Conservation (phyloP, 2,888 invertebrate species). For the Notocelia uddmanniana region DNA sequence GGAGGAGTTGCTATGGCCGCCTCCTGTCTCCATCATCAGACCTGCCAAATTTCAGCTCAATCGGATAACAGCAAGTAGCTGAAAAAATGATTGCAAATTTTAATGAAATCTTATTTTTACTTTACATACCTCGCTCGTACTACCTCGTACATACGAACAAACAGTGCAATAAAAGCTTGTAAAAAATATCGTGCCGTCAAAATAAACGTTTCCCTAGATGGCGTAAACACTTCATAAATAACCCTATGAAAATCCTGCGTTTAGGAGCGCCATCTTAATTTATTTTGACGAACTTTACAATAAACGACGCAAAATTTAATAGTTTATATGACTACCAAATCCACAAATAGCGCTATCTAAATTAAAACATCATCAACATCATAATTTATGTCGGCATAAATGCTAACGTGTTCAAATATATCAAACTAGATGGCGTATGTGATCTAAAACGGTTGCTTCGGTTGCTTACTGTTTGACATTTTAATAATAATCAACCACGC, state of each 20-base stretch:
- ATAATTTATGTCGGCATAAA: constrained; percentile 6
- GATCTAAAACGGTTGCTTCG: constrained; percentile 58
- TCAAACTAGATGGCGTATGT: constrained; percentile 65
- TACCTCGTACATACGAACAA: too few species aligned
- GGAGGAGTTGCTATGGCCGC: too few species aligned
- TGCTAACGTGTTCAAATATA: constrained; percentile 18
- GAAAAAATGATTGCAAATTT: too few species aligned
- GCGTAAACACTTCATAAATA: not conserved
- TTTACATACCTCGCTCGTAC: too few species aligned
- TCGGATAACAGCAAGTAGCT: too few species aligned
- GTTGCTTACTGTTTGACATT: constrained; percentile 72
- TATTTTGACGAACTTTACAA: not conserved
- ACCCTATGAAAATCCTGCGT: not conserved
- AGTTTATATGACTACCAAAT: not conserved
- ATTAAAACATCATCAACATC: not conserved
- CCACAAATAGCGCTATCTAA: constrained; percentile 15
- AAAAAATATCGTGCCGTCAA: too few species aligned
- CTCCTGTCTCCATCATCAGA: too few species aligned
- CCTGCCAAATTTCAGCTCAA: too few species aligned
- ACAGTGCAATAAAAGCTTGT: too few species aligned
- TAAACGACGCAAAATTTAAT: not conserved
- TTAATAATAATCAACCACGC: constrained; percentile 69
- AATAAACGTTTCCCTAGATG: not conserved
- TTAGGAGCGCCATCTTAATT: not conserved
- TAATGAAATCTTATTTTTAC: too few species aligned